Conservation (phyloP, 2,888 invertebrate genomes). For the Busseola fusca region DNA sequence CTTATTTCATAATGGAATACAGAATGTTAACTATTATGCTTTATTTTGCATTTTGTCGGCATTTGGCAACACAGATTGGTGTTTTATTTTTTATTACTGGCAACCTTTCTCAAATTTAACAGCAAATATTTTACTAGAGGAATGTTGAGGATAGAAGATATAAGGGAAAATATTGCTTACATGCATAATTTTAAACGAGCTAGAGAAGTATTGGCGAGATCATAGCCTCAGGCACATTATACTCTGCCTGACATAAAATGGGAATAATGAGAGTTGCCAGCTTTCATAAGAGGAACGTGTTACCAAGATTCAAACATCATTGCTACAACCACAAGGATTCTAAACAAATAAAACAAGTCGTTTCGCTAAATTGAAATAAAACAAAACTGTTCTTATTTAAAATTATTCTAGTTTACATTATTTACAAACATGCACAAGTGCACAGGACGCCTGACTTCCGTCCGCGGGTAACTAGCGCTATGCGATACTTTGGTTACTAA, state of each 20-base stretch:
- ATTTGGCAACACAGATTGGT: slow-evolving; percentile 46
- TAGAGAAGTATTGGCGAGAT: slow-evolving; percentile 25
- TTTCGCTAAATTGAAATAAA: slow-evolving; percentile 59
- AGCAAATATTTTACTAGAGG: background rate
- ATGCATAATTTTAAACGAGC: slow-evolving; percentile 17
- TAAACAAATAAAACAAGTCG: slow-evolving; percentile 59
- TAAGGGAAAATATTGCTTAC: background rate
- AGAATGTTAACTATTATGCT: slow-evolving; percentile 40
- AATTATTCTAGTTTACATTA: slow-evolving; percentile 66
- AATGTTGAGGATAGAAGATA: background rate
- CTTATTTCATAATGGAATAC: slow-evolving; percentile 45
- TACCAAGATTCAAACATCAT: slow-evolving; percentile 40
- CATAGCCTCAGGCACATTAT: slow-evolving; percentile 29
- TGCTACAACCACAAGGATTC: slow-evolving; percentile 49
- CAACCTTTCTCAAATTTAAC: slow-evolving; percentile 13
- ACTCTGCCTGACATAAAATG: slow-evolving; percentile 22
- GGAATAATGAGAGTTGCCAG: slow-evolving; percentile 28
- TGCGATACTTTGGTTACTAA: slow-evolving; percentile 67
- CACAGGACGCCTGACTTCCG: slow-evolving; percentile 56
- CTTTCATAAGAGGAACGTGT: slow-evolving; percentile 24
- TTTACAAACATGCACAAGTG: slow-evolving; percentile 65
- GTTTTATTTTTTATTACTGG: slow-evolving; percentile 25
- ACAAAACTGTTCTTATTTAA: slow-evolving; percentile 67
- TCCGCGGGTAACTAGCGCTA: slow-evolving; percentile 72
- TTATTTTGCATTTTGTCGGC: slow-evolving; percentile 36